Percentiles rank a stretch among this genome's conserved stretches.
Conservation (phyloP, 2,113 vertebrate genomes). For the Sigmodon hispidus region DNA sequence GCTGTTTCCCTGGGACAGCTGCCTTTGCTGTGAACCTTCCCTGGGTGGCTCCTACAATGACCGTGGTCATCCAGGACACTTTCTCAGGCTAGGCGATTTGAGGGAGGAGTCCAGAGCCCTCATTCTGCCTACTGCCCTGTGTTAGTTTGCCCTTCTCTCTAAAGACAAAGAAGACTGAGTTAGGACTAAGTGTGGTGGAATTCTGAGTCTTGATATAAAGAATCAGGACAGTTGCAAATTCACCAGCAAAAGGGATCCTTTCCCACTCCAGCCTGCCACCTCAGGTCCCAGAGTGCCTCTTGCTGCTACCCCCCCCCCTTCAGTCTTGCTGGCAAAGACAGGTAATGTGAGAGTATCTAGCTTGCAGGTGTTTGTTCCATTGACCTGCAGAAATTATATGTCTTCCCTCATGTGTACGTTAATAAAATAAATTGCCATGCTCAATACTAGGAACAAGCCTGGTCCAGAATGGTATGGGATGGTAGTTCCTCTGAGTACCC, state of each 20-base stretch:
- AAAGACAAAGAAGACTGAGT: neutral
- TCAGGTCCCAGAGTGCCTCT: neutral
- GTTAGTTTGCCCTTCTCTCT: neutral
- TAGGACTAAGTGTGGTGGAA: neutral
- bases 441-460: neutral
- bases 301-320: neutral
- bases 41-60: neutral
- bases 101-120: neutral
- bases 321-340: neutral
- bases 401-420: neutral
- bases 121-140: neutral
- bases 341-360: neutral
- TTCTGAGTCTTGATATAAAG: neutral
- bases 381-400: neutral
- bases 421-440: conserved; percentile 60
- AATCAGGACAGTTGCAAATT: neutral
- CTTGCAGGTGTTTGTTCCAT: neutral
- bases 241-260: neutral
- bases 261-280: neutral
- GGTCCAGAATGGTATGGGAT: neutral
- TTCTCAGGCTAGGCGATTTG: neutral
- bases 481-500: neutral
- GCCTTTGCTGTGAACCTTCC: neutral
- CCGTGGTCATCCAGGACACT: neutral
- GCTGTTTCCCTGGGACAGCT: neutral